Percentiles rank a stretch among this genome's conserved stretches.
Conservation (phyloP, 2,888 invertebrate species). For the Thera obeliscata region DNA sequence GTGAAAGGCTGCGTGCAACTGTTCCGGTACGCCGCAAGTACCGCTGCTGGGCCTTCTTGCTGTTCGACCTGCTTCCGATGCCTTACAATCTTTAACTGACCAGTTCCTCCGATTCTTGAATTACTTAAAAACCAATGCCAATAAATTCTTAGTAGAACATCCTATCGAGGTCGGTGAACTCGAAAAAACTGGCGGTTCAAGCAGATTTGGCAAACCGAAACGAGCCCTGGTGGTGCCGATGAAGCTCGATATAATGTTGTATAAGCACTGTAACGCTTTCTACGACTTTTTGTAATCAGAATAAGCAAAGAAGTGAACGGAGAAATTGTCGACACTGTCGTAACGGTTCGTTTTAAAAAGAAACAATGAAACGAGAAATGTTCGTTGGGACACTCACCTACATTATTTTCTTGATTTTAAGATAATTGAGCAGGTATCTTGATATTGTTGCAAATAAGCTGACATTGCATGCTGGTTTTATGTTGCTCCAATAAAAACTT, state of each 20-base stretch:
- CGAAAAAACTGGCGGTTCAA: slow-evolving; percentile 58
- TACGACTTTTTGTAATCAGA: slow-evolving; percentile 71
- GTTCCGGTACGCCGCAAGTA: slow-evolving; percentile 59
- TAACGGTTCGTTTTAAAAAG: slow-evolving; percentile 66
- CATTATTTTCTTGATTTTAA: slow-evolving; percentile 19
- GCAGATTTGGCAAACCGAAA: slow-evolving; percentile 56
- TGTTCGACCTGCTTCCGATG: slow-evolving; percentile 45
- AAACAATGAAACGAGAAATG: slow-evolving; percentile 59
- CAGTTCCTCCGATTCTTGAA: slow-evolving; percentile 19
- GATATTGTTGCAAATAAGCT: not conserved
- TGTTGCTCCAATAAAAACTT: not conserved
- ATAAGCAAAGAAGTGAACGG: slow-evolving; percentile 76
- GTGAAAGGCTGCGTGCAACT: slow-evolving; percentile 78
- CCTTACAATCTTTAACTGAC: slow-evolving; percentile 39
- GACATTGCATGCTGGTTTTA: not conserved
- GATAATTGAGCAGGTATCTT: slow-evolving; percentile 7
- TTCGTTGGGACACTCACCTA: slow-evolving; percentile 44
- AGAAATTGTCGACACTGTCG: slow-evolving; percentile 70
- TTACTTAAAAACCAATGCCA: slow-evolving; percentile 31
- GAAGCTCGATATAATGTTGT: slow-evolving; percentile 68
- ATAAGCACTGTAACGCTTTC: slow-evolving; percentile 77
- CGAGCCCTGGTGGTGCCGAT: slow-evolving; percentile 56
- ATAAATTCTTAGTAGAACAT: slow-evolving; percentile 53
- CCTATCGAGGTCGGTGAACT: slow-evolving; percentile 67
- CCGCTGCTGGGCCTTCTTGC: slow-evolving; percentile 50